Conservation (phyloP, 2,888 invertebrate genomes). For the Drosophila limbata region DNA sequence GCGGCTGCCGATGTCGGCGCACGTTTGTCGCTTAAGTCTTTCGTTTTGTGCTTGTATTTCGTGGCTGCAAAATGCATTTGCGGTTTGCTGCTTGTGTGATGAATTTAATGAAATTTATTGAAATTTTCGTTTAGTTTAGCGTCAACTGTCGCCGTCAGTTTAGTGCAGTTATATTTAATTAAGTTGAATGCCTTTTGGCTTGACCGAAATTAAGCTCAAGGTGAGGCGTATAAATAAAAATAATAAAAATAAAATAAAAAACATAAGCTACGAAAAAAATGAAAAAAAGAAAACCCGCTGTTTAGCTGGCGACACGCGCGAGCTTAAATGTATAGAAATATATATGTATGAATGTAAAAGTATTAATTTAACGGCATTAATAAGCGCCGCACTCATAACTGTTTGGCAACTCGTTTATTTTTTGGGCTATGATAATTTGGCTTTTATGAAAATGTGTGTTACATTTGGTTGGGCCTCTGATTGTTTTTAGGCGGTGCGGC, state of each 20-base stretch:
- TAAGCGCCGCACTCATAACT: constrained; percentile 63
- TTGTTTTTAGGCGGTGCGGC: constrained; percentile 15
- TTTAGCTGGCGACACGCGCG: constrained; percentile 58
- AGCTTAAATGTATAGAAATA: constrained; percentile 5
- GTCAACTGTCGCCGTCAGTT: constrained; percentile 33
- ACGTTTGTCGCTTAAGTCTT: constrained; percentile 74
- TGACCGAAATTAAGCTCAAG: constrained; percentile 81
- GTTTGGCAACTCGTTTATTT: constrained; percentile 55
- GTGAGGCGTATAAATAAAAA: constrained; percentile 59
- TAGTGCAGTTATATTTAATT: constrained; percentile 65
- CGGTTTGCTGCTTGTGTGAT: constrained; percentile 30
- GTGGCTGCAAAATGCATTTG: constrained; percentile 44
- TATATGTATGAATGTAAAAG: constrained; percentile 15
- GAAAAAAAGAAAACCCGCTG: constrained; percentile 57
- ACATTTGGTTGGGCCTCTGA: constrained; percentile 18
- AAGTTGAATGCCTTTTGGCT: constrained; percentile 62
- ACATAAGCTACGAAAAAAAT: constrained; percentile 20
- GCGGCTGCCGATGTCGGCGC: constrained; percentile 7
- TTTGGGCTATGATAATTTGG: constrained; percentile 24
- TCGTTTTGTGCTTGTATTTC: constrained; percentile 53
- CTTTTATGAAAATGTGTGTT: constrained; percentile 31
- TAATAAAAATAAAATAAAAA: constrained; percentile 30
- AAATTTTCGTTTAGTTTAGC: constrained; percentile 46
- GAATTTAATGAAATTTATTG: constrained; percentile 65
- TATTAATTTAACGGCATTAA: constrained; percentile 56